Conservation (phyloP, 2,797 vertebrate species). For the Neosalanx taihuensis region DNA sequence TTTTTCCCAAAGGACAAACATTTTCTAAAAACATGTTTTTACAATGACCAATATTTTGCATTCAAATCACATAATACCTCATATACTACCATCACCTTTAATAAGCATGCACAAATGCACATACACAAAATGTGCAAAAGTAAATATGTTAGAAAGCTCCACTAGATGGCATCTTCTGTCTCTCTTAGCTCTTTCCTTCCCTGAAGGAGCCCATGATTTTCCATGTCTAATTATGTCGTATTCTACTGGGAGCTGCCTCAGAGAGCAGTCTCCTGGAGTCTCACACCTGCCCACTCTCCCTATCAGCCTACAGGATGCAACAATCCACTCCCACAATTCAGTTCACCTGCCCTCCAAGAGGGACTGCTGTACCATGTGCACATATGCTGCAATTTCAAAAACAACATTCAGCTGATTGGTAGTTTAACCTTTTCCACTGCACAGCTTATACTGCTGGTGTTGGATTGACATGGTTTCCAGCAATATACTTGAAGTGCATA, state of each 20-base stretch:
- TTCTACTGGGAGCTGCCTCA: constrained; percentile 62
- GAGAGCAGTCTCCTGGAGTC: constrained; percentile 31
- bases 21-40: too few species aligned
- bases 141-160: constrained; percentile 34
- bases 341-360: constrained; percentile 42
- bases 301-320: constrained; percentile 37
- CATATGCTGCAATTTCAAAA: constrained; percentile 46
- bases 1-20: neutral
- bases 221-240: constrained; percentile 63
- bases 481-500: too few species aligned
- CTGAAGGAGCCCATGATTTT: constrained; percentile 51
- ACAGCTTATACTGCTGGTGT: too few species aligned
- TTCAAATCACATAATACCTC: neutral
- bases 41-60: neutral
- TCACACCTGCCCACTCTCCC: constrained; percentile 66
- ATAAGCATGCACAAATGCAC: neutral
- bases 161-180: constrained; percentile 72
- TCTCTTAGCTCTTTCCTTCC: neutral
- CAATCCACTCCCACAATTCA: constrained; percentile 59
- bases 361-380: constrained; percentile 41
- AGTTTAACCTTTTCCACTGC: neutral
- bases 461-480: too few species aligned
- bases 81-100: neutral
- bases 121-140: neutral
- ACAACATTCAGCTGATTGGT: constrained; percentile 4